These are phyloP conservation scores for Gymnoscopelus microlampas DNA, from an alignment of 2,797 vertebrate genomes.

Conservation along the genomic window DNA sequence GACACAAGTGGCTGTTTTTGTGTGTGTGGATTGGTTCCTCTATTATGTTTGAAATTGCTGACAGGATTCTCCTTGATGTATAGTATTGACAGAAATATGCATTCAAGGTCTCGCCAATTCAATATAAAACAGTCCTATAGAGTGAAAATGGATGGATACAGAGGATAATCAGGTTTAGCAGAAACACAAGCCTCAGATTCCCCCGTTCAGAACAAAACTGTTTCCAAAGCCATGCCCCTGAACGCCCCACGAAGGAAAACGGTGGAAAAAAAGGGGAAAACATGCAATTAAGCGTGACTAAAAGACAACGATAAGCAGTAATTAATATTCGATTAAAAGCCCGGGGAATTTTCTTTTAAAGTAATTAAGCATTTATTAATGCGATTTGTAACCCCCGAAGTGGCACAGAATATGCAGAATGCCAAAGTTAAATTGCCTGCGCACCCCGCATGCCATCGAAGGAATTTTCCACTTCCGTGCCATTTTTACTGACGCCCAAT, in stretches of 20 bases:
- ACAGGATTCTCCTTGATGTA: constrained; percentile 28
- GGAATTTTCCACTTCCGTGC: constrained; percentile 55
- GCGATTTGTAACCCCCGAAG: constrained; percentile 84
- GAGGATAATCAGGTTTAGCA: constrained; percentile 50
- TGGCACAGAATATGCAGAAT: constrained; percentile 78
- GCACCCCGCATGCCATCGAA: constrained; percentile 40
- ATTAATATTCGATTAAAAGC: constrained; percentile 86
- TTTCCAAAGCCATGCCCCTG: constrained; percentile 31
- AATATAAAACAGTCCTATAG: constrained; percentile 28
- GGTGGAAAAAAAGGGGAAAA: constrained; percentile 61
- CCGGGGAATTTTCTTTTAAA: constrained; percentile 83
- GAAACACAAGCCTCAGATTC: constrained; percentile 63
- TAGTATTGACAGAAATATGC: constrained; percentile 22
- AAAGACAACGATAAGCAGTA: constrained; percentile 83
- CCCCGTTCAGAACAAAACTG: constrained; percentile 52
- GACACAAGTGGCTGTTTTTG: neutral
- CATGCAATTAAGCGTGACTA: constrained; percentile 83
- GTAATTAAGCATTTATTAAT: constrained; percentile 85
- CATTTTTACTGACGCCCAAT: constrained; percentile 62
- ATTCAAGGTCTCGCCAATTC: constrained; percentile 46
- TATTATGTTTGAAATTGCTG: constrained; percentile 23
- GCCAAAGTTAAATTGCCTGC: constrained; percentile 72
- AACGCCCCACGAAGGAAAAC: constrained; percentile 44
- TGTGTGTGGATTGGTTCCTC: constrained; percentile 2
- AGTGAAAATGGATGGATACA: constrained; percentile 36